Evolutionary conservation across 2,888 invertebrate genomes (phyloP).

Genomic region (Fragum fragum): DNA sequence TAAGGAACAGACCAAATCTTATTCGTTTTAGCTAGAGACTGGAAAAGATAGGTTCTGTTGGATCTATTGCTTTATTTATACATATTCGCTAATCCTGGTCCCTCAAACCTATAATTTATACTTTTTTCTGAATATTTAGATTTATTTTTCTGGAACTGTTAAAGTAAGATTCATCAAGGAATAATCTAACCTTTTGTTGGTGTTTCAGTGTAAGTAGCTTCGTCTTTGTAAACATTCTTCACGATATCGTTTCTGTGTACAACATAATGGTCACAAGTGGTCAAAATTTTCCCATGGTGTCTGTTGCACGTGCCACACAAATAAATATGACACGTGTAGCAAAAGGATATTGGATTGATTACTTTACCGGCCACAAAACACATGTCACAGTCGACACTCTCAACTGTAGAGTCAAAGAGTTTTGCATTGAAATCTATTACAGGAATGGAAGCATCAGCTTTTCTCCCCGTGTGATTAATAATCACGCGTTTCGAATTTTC

Average conservation of each 20-base stretch:
- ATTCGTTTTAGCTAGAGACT: too few species aligned
- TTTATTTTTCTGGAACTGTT: too few species aligned
- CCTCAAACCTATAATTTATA: too few species aligned
- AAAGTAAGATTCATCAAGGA: too few species aligned
- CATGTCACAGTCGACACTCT: conserved; percentile 30
- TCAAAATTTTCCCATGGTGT: conserved; percentile 21
- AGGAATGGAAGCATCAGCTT: neutral
- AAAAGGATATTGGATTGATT: conserved; percentile 24
- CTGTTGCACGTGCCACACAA: conserved; percentile 35
- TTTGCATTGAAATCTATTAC: conserved; percentile 1
- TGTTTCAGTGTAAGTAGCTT: neutral
- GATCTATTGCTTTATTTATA: too few species aligned
- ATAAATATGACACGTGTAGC: conserved; percentile 35
- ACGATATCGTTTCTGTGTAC: conserved; percentile 22
- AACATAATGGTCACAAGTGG: conserved; percentile 30
- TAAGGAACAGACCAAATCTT: too few species aligned
- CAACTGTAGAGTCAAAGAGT: conserved; percentile 15
- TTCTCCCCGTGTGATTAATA: too few species aligned
- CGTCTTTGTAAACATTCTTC: conserved; percentile 16
- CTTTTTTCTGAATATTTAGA: too few species aligned
- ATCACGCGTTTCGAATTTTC: too few species aligned
- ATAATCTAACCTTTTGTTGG: neutral
- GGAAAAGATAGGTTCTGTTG: too few species aligned
- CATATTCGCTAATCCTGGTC: too few species aligned
- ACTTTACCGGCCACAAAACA: conserved; percentile 24